A percentile compares a stretch with the other conserved stretches of the same genome.
Evolutionary conservation across 2,113 vertebrate species (phyloP).

Genomic region (Hiodon alosoides): DNA sequence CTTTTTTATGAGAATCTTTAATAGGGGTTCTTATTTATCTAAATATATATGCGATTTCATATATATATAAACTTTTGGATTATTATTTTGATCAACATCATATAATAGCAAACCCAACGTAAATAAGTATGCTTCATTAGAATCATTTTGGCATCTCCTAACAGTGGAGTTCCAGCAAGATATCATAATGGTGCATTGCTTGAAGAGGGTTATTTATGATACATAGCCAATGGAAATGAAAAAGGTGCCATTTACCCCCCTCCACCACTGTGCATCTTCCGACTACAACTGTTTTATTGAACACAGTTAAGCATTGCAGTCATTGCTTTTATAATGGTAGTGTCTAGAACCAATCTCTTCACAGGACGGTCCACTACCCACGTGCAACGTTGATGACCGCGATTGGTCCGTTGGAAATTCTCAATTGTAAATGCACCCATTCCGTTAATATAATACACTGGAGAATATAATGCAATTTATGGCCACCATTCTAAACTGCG

Average conservation of each 20-base stretch:
- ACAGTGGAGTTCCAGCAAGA: conserved; percentile 1
- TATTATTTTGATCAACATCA: conserved; percentile 47
- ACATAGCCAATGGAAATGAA: neutral
- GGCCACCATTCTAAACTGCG: too few species aligned
- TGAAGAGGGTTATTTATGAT: neutral
- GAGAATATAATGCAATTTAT: too few species aligned
- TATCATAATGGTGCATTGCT: neutral
- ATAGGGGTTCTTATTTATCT: conserved; percentile 34
- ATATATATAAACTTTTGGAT: conserved; percentile 16
- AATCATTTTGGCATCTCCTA: conserved; percentile 12
- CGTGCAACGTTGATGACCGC: too few species aligned
- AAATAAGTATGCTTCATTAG: conserved; percentile 20
- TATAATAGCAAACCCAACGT: conserved; percentile 30
- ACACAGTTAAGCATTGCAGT: neutral
- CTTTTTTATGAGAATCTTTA: conserved; percentile 27
- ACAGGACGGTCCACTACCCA: too few species aligned
- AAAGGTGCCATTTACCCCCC: neutral
- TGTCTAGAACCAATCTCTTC: neutral
- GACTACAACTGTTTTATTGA: neutral
- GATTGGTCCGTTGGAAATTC: too few species aligned
- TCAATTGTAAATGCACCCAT: too few species aligned
- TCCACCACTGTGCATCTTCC: too few species aligned
- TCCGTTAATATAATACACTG: too few species aligned
- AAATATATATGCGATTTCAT: conserved; percentile 43
- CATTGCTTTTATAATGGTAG: neutral